Evolutionary conservation across 2,888 invertebrate genomes (phyloP), one percentile per base, ranked within the genome.

Genomic region (Microctonus aethiopoides): DNA sequence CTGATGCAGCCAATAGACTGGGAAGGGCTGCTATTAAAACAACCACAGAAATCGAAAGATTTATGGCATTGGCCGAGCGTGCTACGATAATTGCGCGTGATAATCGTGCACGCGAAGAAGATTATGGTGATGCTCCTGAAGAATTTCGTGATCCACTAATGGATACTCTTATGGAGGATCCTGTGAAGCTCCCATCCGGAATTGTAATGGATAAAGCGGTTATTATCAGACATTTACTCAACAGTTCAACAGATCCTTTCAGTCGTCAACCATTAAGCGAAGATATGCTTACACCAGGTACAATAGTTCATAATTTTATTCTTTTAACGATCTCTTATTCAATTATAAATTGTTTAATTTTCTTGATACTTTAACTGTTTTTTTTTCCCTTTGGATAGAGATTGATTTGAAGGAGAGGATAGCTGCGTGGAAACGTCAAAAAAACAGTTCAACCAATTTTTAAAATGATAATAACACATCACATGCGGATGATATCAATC

Each of bases 181-280:
- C 98, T 10, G 98, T 98, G 10, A 88, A 93, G 74, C 89, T 98
- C 80, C 98, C 98, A 1, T 95, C 96, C 73, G 96, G 97, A 72
- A 88, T 84, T 79, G 91, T 97, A 26, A 98, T 98, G 97, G 98
- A 98, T 87, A 91, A 97, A 72, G 91, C 96, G 36, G 95, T 97
- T 77, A 98, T 98, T 74, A 91, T 96, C 83, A 91, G 98, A 74
- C 98, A 98, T 88, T 89, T 98, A 82, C 90, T 98, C 78, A 98
- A 98, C 88, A 97, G 97, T 81, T 94, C 93, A 80, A 98, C 98
- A 0, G 99, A 99, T 89, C 99, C 99, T 0, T 99, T 99, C 89
- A 99, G 97, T 87, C 90, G 99, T 72, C 98, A 98, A 87, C 94
- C 95, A 16, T 91, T 99, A 56, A 95, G 94, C 11, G 98, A 98